Conservation (phyloP, 2,797 vertebrate species). For the Eutrigla gurnardus region DNA sequence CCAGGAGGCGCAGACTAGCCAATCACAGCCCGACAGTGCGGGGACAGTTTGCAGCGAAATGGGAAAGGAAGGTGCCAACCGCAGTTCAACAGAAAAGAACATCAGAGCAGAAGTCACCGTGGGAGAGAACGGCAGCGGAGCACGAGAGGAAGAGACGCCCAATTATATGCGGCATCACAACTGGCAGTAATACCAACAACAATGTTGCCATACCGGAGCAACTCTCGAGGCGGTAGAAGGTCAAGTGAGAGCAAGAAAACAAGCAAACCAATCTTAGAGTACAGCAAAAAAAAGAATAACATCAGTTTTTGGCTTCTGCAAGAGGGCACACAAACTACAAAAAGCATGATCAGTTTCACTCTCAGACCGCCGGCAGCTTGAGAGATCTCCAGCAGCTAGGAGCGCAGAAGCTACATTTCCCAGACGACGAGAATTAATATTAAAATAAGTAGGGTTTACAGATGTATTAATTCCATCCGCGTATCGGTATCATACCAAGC, state of each 20-base stretch:
- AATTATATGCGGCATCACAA: slow-evolving; percentile 70
- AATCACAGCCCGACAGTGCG: slow-evolving; percentile 59
- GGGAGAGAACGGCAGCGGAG: slow-evolving; percentile 49
- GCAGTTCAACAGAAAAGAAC: slow-evolving; percentile 70
- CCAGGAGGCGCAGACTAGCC: slow-evolving; percentile 58
- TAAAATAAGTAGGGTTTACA: slow-evolving; percentile 31
- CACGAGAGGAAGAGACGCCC: slow-evolving; percentile 65
- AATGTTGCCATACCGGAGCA: slow-evolving; percentile 49
- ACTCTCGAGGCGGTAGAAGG: slow-evolving; percentile 62
- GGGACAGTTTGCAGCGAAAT: slow-evolving; percentile 67
- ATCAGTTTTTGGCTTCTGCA: slow-evolving; percentile 60
- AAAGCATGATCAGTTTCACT: slow-evolving; percentile 40
- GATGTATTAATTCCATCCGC: slow-evolving; percentile 26
- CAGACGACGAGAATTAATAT: slow-evolving; percentile 25
- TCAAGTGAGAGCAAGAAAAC: slow-evolving; percentile 77
- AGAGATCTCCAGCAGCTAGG: slow-evolving; percentile 31
- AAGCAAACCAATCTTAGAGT: slow-evolving; percentile 66
- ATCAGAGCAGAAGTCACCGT: slow-evolving; percentile 71
- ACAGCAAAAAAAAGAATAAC: slow-evolving; percentile 60
- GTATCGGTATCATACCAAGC: slow-evolving; percentile 13
- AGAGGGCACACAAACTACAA: slow-evolving; percentile 47
- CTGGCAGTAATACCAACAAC: slow-evolving; percentile 68
- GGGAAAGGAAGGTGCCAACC: slow-evolving; percentile 61
- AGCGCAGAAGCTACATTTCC: slow-evolving; percentile 33
- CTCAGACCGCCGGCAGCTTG: slow-evolving; percentile 21